A percentile compares a stretch with the other conserved stretches of the same genome.
Evolutionary conservation across 2,888 invertebrate species (phyloP).

Genomic region (Odontocolon sp.): DNA sequence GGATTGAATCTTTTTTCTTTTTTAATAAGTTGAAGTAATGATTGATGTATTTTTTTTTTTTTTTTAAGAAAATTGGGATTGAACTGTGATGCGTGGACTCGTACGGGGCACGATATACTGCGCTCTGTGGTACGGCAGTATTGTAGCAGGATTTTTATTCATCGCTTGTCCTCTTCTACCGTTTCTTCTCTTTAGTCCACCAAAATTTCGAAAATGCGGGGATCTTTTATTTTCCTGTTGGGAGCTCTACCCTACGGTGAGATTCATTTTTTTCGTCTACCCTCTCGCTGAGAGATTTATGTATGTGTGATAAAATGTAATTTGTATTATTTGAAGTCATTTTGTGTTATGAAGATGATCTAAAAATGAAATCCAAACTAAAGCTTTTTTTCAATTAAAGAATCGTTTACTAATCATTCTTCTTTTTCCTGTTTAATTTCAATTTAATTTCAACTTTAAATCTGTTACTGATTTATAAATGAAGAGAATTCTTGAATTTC

Average conservation of each 20-base stretch:
- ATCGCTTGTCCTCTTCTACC: slow-evolving; percentile 87
- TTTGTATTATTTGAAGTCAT: slow-evolving; percentile 1
- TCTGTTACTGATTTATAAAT: no score
- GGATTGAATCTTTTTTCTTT: slow-evolving; percentile 1
- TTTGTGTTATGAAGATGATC: no score
- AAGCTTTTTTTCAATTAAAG: no score
- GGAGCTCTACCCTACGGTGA: slow-evolving; percentile 92
- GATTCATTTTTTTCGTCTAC: slow-evolving; percentile 65
- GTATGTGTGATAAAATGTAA: not conserved
- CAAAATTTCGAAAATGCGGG: slow-evolving; percentile 85
- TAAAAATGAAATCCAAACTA: no score
- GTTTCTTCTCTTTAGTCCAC: slow-evolving; percentile 87
- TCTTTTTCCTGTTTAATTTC: no score
- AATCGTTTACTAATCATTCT: no score
- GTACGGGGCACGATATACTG: slow-evolving; percentile 80
- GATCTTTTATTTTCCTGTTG: slow-evolving; percentile 89
- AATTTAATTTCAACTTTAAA: no score
- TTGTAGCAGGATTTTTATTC: slow-evolving; percentile 82
- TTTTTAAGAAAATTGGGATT: slow-evolving; percentile 50
- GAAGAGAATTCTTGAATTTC: no score
- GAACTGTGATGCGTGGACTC: slow-evolving; percentile 74
- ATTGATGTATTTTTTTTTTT: slow-evolving; percentile 1
- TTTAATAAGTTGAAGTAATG: slow-evolving; percentile 5
- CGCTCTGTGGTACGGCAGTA: slow-evolving; percentile 82
- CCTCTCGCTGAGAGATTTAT: not conserved